Base-by-base conservation (phyloP, 2,888 invertebrate genomes). In the Ctenicera cuprea region DNA sequence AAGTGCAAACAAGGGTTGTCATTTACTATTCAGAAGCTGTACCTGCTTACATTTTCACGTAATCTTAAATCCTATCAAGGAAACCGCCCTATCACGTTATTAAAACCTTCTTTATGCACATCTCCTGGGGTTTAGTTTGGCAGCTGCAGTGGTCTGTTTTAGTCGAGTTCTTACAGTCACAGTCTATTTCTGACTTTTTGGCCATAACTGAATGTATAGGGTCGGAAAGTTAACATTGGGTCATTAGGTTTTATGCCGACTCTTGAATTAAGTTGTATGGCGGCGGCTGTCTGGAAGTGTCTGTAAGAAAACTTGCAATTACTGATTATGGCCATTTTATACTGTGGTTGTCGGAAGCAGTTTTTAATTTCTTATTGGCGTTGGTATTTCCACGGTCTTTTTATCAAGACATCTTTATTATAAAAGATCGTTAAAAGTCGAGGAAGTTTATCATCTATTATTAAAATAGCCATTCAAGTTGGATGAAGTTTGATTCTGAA, bases 241-340 rank as follows among this genome's bases (percentile, higher is more conserved):
- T 54, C 72, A 67, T 73, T 73, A 73, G 61, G 62, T 73, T 73
- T 73, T 73, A 67, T 54, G 67, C 30, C 37, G 54, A 52, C 41
- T 72, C 61, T 63, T 48, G 30, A 62, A 26, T 61, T 69, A 30
- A 69, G 61, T 61, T 67, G 66, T 62, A 52, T 61, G 72, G 66
- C 72, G 72, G 61, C 72, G 72, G 66, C 61, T 72, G 66, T 57
- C 66, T 37, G 38, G 48, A 66, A 72, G 72, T 67, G 43, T 52
- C 59, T 65, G 57, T 48, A 65, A 72, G 48, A 59, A 65, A 67
- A 68, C 54, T 63, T 50, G 50, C 50, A 61, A 69, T 69, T 62
- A 59, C 33, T 48, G 69, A 69, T 67, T 54, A 67, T 67, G 59
- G 43, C 45, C 65, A 12, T 59, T 57, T 67, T 33, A 50, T 52